A percentile compares a stretch with the other conserved stretches of the same genome.
Conservation (phyloP, 1,140 invertebrate species). For the Micrasema longulum region DNA sequence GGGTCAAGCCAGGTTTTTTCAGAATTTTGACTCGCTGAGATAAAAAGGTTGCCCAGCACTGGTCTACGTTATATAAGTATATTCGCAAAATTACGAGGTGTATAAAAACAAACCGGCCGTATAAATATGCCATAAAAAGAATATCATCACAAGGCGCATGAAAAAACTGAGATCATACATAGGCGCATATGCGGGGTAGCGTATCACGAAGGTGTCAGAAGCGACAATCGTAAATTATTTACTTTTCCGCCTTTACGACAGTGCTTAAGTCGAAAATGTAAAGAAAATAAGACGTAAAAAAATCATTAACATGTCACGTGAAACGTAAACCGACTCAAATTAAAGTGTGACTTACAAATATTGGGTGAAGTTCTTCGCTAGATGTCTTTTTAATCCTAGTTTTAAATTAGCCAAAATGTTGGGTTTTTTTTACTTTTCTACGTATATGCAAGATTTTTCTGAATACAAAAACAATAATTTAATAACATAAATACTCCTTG, state of each 20-base stretch:
- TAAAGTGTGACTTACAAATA: too few species aligned
- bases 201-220: conserved; percentile 20
- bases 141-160: conserved; percentile 20
- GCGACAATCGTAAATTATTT: conserved; percentile 30
- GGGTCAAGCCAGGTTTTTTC: too few species aligned
- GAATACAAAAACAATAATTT: too few species aligned
- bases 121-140: conserved; percentile 36
- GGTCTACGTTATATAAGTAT: conserved; percentile 1
- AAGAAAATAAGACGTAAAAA: conserved; percentile 8
- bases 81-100: conserved; percentile 11
- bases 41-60: too few species aligned
- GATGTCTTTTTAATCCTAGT: too few species aligned
- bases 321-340: too few species aligned
- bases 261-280: neutral
- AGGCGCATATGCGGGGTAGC: conserved; percentile 11
- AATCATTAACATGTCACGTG: neutral
- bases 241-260: conserved; percentile 26
- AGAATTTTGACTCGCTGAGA: too few species aligned
- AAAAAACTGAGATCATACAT: conserved; percentile 14
- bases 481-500: too few species aligned
- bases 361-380: too few species aligned
- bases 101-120: conserved; percentile 34
- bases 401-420: too few species aligned
- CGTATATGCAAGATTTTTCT: too few species aligned
- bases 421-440: too few species aligned